Base-by-base conservation (phyloP, 2,797 vertebrate genomes). In the Pitangus sulphuratus region DNA sequence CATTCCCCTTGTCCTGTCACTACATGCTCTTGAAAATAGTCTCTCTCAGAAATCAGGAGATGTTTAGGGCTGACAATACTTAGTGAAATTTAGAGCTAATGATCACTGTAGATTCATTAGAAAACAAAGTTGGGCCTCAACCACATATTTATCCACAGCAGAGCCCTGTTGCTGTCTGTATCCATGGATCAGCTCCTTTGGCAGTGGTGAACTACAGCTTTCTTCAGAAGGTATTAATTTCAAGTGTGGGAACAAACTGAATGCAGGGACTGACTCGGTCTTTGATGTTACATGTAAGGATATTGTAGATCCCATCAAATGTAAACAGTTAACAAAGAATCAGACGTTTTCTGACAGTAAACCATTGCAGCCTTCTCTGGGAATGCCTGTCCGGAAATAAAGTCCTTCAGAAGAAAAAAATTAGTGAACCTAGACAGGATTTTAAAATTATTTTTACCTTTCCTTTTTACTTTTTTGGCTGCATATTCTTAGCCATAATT, bases 311-410 rank as follows among this genome's bases (percentile, higher is more conserved):
- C 13, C 95, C 64, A 57, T 78, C 68, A 80, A 42, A 62, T 45
- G 48, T 60, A 71, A 91, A 40, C 25, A 58, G 33, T 48, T 92
- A 75, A 79, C 44, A 90, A 58, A 65, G 33, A 77, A 89, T 75
- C 4, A 13, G 47, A 15, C 2, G 13, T 47, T 88, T 80, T 87
- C 54, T 71, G n/a, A 54, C 19, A 53, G 22, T 48, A 69, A 84
- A 66, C 25, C 53, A 57, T 45, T 79, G 45, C 37, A 91, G 26
- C 42, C 40, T 78, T 89, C 54, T 56, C 53, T 80, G 14, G 39
- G 60, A 85, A 80, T 56, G 22, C 5, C 12, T 37, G 8, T 50
- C 42, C 40, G 47, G 47, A 62, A 53, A 37, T 37, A 30, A 68
- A 77, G 37, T 28, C 51, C 37, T 90, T 58, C 22, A 61, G 61